Conservation (phyloP, 2,113 vertebrate species). For the Cynopterus brachyotis region DNA sequence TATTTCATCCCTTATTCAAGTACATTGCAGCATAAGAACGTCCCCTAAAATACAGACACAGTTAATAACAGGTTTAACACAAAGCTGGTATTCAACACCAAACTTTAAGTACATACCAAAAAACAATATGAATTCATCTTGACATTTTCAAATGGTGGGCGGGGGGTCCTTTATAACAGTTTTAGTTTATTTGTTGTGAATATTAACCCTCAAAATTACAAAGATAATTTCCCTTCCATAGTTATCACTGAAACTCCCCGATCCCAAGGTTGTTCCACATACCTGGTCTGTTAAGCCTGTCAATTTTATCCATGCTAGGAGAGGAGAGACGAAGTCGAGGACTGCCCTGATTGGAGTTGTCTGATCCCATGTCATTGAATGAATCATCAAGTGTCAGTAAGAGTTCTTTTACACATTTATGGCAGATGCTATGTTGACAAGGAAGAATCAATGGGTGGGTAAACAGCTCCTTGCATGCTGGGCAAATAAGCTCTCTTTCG, state of each 20-base stretch:
- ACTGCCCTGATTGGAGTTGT: slow-evolving; percentile 94
- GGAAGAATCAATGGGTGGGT: slow-evolving; percentile 97
- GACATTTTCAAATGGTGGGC: not conserved
- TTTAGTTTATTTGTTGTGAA: not conserved
- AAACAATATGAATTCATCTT: not conserved
- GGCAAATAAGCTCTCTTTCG: slow-evolving; percentile 97
- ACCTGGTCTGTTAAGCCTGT: slow-evolving; percentile 94
- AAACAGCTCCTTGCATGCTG: slow-evolving; percentile 97
- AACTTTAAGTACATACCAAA: not conserved
- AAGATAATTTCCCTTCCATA: slow-evolving; percentile 45
- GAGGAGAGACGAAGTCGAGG: slow-evolving; percentile 90
- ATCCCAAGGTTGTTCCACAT: slow-evolving; percentile 67
- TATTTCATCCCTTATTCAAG: not conserved
- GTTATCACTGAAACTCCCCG: not conserved
- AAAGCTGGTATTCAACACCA: not conserved
- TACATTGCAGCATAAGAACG: not conserved
- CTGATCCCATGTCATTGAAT: slow-evolving; percentile 91
- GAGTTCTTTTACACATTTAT: slow-evolving; percentile 97
- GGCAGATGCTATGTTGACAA: slow-evolving; percentile 97
- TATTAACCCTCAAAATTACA: not conserved
- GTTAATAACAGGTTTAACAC: not conserved
- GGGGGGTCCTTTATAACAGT: not conserved
- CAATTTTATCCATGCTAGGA: slow-evolving; percentile 94
- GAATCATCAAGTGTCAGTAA: slow-evolving; percentile 92
- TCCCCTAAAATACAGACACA: not conserved